Evolutionary conservation across 1,140 invertebrate genomes (phyloP).

Genomic region (Achroia grisella): DNA sequence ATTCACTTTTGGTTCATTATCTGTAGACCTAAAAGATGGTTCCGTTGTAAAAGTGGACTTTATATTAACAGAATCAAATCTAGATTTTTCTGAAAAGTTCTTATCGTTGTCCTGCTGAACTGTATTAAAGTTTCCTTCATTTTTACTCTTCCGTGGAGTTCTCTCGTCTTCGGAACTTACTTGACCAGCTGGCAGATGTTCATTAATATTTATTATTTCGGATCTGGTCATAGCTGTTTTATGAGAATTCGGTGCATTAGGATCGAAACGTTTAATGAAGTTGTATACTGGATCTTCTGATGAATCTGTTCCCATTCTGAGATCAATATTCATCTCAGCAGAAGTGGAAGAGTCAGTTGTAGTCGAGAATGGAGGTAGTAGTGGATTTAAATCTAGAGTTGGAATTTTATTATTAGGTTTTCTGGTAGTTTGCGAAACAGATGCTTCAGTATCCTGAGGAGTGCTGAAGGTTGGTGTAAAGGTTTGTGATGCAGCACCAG

Average conservation of each 20-base stretch:
- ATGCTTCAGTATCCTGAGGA: constrained; percentile 4
- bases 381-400: constrained; percentile 31
- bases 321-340: constrained; percentile 27
- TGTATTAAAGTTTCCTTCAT: constrained; percentile 41
- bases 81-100: constrained; percentile 20
- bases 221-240: constrained; percentile 55
- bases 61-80: constrained; percentile 43
- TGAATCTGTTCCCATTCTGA: constrained; percentile 16
- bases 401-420: not conserved
- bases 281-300: constrained; percentile 43
- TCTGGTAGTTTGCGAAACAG: constrained; percentile 4
- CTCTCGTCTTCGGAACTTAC: constrained; percentile 53
- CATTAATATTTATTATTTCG: constrained; percentile 52
- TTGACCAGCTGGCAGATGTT: constrained; percentile 50
- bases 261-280: constrained; percentile 68
- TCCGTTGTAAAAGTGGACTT: constrained; percentile 25
- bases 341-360: constrained; percentile 23
- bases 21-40: constrained; percentile 1
- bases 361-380: constrained; percentile 21
- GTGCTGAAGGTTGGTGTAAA: constrained; percentile 19
- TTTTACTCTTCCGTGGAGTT: constrained; percentile 46
- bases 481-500: constrained; percentile 23
- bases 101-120: constrained; percentile 38
- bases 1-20: constrained; percentile 9
- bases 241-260: constrained; percentile 47